Base-by-base conservation (phyloP, 1,140 invertebrate genomes). In the Philaenus spumarius region DNA sequence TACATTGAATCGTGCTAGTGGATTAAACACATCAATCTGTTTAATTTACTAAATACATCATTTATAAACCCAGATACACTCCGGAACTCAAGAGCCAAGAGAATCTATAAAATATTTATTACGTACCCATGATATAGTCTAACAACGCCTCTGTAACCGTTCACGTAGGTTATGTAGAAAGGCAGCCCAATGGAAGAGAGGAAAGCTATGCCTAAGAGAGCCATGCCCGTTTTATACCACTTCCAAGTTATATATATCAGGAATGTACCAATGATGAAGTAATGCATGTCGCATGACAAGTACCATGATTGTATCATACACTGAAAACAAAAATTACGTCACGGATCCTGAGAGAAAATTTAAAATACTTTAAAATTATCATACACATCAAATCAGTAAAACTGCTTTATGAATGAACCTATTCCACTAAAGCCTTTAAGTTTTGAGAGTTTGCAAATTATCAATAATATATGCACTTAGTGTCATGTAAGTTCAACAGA, bases 271-370 rank as follows among this genome's bases (percentile, higher is more conserved):
- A 78, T 7, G 11, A 78, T 67, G 61, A 75, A 75, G 0, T 78
- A 68, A 30, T 80, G 79, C 39, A 78, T 73, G 53, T 80, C 78
- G 1, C 77, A 74, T 0, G 77, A 69, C 14, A 80, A 59, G 51
- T 80, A 80, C 78, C 78, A 81, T 0, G 77, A 67, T 53, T 78
- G 77, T 12, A 68, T 67, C 30, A 80, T 67, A 61, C 79, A 81
- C 79, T 81, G 65, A 6, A 74, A 74, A 52, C 20, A 35, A 40
- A 40, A 40, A 30, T n/a, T n/a, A n/a, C n/a, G n/a, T n/a, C n/a
- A n/a, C 26, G 26, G 26, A 30, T 3, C 26, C n/a, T n/a, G n/a
- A n/a, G n/a, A n/a, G n/a, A n/a, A n/a, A n/a, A n/a, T n/a, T n/a
- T n/a, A n/a, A n/a, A n/a, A n/a, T n/a, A n/a, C n/a, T n/a, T n/a